These are phyloP conservation scores for Stigmatopora argus DNA, from an alignment of 2,113 vertebrate genomes.

Conservation along the genomic window DNA sequence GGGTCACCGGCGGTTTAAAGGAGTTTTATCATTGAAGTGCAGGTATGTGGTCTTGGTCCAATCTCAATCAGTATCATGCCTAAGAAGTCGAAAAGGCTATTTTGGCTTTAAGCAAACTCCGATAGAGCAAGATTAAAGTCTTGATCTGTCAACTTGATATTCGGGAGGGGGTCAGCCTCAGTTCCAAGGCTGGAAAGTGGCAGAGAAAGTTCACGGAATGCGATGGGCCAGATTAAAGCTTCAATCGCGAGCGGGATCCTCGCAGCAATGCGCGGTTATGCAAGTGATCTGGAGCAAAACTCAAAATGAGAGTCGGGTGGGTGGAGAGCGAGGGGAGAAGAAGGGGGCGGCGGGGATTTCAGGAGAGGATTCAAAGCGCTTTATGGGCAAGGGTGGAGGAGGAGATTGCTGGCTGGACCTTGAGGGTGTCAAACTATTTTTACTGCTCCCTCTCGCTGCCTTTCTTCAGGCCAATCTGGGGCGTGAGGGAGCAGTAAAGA, in stretches of 20 bases:
- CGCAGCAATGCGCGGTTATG: slow-evolving; percentile 7
- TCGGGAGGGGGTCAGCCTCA: neutral
- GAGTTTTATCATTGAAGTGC: slow-evolving; percentile 17
- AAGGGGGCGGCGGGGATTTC: slow-evolving; percentile 11
- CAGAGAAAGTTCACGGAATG: slow-evolving; percentile 12
- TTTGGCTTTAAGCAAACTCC: slow-evolving; percentile 16
- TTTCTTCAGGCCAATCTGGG: slow-evolving; percentile 57
- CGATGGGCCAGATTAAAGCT: slow-evolving; percentile 18
- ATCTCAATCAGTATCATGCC: slow-evolving; percentile 25
- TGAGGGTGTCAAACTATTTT: slow-evolving; percentile 74
- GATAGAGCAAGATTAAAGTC: slow-evolving; percentile 26
- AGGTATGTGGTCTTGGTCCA: slow-evolving; percentile 28
- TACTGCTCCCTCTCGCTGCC: slow-evolving; percentile 60
- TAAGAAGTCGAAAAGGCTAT: slow-evolving; percentile 39
- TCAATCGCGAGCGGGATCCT: slow-evolving; percentile 12
- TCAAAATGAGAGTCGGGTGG: slow-evolving; percentile 23
- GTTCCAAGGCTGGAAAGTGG: slow-evolving; percentile 2
- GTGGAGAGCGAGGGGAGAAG: neutral
- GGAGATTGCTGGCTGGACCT: slow-evolving; percentile 64
- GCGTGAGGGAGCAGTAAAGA: slow-evolving; percentile 64
- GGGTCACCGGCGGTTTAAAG: slow-evolving; percentile 16
- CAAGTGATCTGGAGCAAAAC: slow-evolving; percentile 25
- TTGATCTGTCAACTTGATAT: slow-evolving; percentile 17
- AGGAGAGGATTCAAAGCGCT: slow-evolving; percentile 60
- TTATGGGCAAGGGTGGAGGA: slow-evolving; percentile 60